phyloP scores from a whole-genome alignment of 2,888 invertebrate species.

The Hofmannophila pseudospretella region DNA sequence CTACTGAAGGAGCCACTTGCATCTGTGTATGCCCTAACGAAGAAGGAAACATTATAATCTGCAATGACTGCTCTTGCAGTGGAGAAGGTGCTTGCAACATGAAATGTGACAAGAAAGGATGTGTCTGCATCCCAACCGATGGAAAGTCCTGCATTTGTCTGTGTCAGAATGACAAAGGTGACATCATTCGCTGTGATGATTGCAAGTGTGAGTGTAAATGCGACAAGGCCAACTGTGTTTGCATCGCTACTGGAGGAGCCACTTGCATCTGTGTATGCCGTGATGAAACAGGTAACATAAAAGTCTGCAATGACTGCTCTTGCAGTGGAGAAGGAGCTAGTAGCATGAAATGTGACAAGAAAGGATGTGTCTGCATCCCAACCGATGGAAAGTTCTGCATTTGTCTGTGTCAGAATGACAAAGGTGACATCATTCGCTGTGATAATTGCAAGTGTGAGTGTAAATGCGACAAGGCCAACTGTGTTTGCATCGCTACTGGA shows the following conservation, averaged over 20 bases:
- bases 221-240: conserved; percentile 31
- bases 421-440: conserved; percentile 23
- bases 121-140: conserved; percentile 16
- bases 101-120: conserved; percentile 9
- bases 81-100: too few relatives aligned
- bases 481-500: conserved; percentile 33
- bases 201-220: conserved; percentile 24
- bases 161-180: conserved; percentile 17
- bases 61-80: background rate
- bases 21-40: conserved; percentile 26
- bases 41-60: conserved; percentile 20
- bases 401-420: conserved; percentile 21
- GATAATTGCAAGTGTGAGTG: conserved; percentile 23
- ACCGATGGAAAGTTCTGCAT: conserved; percentile 23
- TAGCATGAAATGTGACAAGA: conserved; percentile 13
- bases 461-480: conserved; percentile 27
- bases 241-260: conserved; percentile 29
- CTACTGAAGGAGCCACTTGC: conserved; percentile 24
- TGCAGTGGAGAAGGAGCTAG: conserved; percentile 3
- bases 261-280: conserved; percentile 25
- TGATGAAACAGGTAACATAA: conserved; percentile 24
- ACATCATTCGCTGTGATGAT: conserved; percentile 10
- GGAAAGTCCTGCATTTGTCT: conserved; percentile 16
- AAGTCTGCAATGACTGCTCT: conserved; percentile 5
- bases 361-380: conserved; percentile 19